Percentiles rank a stretch among this genome's conserved stretches.
phyloP scores from a whole-genome alignment of 92 coral and sea anemone genomes.

The Muricea muricata region DNA sequence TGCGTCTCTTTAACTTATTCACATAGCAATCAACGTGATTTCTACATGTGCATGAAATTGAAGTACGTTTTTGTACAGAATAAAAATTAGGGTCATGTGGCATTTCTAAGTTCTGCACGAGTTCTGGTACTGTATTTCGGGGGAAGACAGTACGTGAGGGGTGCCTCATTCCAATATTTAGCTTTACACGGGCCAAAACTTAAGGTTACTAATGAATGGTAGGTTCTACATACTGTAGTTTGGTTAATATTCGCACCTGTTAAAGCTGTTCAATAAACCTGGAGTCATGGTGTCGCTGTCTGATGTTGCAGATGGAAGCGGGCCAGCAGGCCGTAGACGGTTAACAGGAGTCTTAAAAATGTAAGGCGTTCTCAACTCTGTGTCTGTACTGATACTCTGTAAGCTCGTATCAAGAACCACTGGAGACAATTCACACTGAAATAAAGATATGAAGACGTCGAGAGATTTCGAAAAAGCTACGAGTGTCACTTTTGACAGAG shows the following conservation, averaged over 20 bases:
- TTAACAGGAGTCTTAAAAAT: conserved; percentile 86
- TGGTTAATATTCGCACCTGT: conserved; percentile 71
- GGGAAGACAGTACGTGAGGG: too few species aligned
- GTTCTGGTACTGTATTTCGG: too few species aligned
- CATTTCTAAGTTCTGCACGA: too few species aligned
- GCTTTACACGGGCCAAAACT: too few species aligned
- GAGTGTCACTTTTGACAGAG: too few species aligned
- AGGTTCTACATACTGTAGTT: too few species aligned
- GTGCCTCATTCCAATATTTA: too few species aligned
- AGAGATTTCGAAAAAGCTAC: too few species aligned
- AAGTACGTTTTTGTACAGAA: too few species aligned
- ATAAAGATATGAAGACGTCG: too few species aligned
- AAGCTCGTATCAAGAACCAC: conserved; percentile 22
- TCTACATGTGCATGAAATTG: conserved; percentile 6
- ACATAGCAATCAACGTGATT: conserved; percentile 4
- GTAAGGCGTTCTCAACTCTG: conserved; percentile 78
- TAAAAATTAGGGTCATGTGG: too few species aligned
- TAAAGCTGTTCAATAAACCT: conserved; percentile 79
- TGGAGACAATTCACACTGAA: conserved; percentile 22
- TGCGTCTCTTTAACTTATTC: conserved; percentile 2
- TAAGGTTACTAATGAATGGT: too few species aligned
- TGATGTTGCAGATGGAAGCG: conserved; percentile 63
- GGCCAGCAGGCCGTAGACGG: conserved; percentile 87
- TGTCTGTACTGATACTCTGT: conserved; percentile 49
- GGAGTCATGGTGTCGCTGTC: conserved; percentile 88